Evolutionary conservation across 2,797 vertebrate species (phyloP), one percentile per base, ranked within the genome.

Genomic region (Sebastes trivittatus): DNA sequence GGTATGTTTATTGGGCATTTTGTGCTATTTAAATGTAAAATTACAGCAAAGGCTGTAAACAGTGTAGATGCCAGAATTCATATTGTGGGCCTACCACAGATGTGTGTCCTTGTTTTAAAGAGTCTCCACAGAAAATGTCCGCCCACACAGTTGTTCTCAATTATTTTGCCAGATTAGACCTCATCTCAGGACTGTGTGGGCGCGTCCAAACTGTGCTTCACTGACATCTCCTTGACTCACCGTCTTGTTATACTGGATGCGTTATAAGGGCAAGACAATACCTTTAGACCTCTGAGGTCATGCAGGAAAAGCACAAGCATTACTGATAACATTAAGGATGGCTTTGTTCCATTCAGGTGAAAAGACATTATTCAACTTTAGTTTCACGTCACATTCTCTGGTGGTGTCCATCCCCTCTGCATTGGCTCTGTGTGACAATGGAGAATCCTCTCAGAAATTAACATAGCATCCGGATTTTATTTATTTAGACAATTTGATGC

Each of bases 181-280:
- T 77, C 60, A 52, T 49, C 58, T 70, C 52, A 61, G 65, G 67
- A 80, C 66, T 72, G 75, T 60, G 80, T 86, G 84, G 80, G 69
- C 27, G 27, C 49, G 11, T 22, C 58, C 61, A 32, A 27, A 55
- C 38, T 67, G 72, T 32, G 42, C 32, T 61, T n/a, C 46, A 52
- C 20, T 52, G 49, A 52, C 20, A 54, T 59, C 30, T 63, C 20
- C 22, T 65, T 79, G 78, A 90, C 78, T 87, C 46, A 25, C 58
- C 58, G 54, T 30, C 55, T 74, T 60, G 29, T 58, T 79, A 56
- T 68, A 60, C 29, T 46, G 49, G 30, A 72, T 65, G 58, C 4
- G 14, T 27, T 38, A 29, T 36, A 54, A 73, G 22, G 34, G 5
- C 22, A 73, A 56, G 23, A 32, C 20, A 62, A 71, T 2, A 27